Evolutionary conservation across 2,888 invertebrate species (phyloP).

Genomic region (Nymphalis c-album): DNA sequence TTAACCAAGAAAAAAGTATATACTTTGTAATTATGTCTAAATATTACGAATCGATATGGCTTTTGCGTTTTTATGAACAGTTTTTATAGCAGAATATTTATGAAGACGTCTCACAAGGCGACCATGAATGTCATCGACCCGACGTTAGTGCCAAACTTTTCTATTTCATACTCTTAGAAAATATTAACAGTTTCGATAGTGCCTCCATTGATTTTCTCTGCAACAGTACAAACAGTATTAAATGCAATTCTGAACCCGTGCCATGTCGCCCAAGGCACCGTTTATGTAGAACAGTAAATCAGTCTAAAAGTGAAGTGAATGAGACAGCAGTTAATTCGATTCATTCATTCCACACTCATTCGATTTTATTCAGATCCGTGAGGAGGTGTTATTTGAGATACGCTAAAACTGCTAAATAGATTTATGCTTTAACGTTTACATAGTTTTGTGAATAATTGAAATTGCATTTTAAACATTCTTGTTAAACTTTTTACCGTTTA

Average conservation of each 20-base stretch:
- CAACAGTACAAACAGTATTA: constrained; percentile 47
- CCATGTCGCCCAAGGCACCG: constrained; percentile 62
- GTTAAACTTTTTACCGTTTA: not conserved
- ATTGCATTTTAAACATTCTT: not conserved
- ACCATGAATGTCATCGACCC: constrained; percentile 5
- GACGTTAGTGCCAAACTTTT: not conserved
- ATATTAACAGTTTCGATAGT: constrained; percentile 18
- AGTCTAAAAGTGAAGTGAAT: constrained; percentile 8
- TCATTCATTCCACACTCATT: constrained; percentile 4
- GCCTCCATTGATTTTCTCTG: constrained; percentile 45
- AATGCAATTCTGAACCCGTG: constrained; percentile 61
- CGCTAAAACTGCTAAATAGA: not conserved
- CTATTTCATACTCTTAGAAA: not conserved
- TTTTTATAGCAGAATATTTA: not conserved
- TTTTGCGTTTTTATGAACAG: too few species aligned
- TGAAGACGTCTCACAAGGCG: not conserved
- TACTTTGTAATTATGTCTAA: too few species aligned
- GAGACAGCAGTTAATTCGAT: constrained; percentile 12
- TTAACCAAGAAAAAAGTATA: too few species aligned
- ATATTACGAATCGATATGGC: too few species aligned
- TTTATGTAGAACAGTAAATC: constrained; percentile 28
- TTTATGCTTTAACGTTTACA: not conserved
- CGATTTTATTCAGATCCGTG: constrained; percentile 7
- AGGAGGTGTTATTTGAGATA: not conserved
- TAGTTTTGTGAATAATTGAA: not conserved